These are phyloP conservation scores for Reticulitermes lucifugus DNA, from an alignment of 2,888 invertebrate genomes.

Conservation along the genomic window DNA sequence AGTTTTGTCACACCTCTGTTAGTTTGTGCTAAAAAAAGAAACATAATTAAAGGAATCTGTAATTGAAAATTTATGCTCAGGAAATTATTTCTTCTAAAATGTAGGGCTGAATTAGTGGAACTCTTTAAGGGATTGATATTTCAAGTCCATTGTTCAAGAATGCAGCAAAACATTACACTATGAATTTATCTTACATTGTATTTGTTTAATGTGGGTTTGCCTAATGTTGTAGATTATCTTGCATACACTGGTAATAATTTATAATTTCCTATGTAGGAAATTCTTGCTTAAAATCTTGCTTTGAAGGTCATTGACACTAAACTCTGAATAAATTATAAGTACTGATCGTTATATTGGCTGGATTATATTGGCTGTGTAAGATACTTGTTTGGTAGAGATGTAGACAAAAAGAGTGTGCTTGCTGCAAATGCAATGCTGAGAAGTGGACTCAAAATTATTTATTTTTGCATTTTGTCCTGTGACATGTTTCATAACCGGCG, in stretches of 20 bases:
- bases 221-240: not conserved
- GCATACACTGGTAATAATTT: not conserved
- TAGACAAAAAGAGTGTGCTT: not conserved
- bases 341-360: not conserved
- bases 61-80: conserved; percentile 19
- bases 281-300: not conserved
- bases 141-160: not conserved
- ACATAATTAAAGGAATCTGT: not conserved
- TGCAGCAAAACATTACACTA: no score
- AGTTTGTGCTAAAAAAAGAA: not conserved
- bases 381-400: not conserved
- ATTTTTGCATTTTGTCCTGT: not conserved
- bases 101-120: not conserved
- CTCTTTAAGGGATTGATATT: not conserved
- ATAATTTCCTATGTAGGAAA: not conserved
- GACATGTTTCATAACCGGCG: not conserved
- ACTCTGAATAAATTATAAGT: not conserved
- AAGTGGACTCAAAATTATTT: not conserved
- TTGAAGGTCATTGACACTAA: not conserved
- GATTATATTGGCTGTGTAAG: no score
- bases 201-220: not conserved
- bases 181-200: not conserved
- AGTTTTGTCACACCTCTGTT: not conserved
- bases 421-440: not conserved
- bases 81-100: not conserved